Conservation (phyloP, 2,888 invertebrate species). For the Caenorhabditis macrosperma region DNA sequence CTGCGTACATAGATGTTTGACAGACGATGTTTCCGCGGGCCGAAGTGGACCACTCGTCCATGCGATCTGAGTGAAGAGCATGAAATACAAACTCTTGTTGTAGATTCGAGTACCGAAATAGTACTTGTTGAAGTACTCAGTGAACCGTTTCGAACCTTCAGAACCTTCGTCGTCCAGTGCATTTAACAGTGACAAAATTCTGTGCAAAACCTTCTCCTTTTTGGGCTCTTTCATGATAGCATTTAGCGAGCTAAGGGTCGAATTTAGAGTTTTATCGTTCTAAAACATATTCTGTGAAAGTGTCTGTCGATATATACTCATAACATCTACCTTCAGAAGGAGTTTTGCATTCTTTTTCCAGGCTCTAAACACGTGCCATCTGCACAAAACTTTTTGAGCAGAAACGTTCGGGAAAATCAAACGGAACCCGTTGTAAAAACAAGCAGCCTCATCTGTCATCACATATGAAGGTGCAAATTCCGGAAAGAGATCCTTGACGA, state of each 20-base stretch:
- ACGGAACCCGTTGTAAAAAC: conserved; percentile 14
- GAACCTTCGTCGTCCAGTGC: background rate
- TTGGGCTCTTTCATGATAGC: background rate
- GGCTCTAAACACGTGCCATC: conserved; percentile 30
- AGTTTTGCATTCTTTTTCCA: conserved; percentile 33
- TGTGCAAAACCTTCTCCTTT: background rate
- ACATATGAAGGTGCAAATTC: background rate
- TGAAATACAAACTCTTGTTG: background rate
- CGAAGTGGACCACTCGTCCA: conserved; percentile 8
- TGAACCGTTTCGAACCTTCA: conserved; percentile 6
- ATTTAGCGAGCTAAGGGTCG: background rate
- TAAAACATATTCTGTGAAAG: no score
- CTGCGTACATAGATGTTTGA: conserved; percentile 25
- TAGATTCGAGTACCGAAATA: background rate
- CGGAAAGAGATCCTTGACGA: background rate
- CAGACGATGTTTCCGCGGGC: background rate
- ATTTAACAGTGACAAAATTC: background rate
- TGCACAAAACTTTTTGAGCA: background rate
- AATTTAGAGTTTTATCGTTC: no score
- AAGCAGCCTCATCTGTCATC: conserved; percentile 27
- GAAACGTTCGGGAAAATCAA: background rate
- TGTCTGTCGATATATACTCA: no score
- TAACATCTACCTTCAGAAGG: background rate
- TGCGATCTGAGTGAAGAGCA: conserved; percentile 2
- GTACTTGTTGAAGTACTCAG: background rate